phyloP scores from a whole-genome alignment of 2,113 vertebrate genomes.

The Leptosomus discolor region DNA sequence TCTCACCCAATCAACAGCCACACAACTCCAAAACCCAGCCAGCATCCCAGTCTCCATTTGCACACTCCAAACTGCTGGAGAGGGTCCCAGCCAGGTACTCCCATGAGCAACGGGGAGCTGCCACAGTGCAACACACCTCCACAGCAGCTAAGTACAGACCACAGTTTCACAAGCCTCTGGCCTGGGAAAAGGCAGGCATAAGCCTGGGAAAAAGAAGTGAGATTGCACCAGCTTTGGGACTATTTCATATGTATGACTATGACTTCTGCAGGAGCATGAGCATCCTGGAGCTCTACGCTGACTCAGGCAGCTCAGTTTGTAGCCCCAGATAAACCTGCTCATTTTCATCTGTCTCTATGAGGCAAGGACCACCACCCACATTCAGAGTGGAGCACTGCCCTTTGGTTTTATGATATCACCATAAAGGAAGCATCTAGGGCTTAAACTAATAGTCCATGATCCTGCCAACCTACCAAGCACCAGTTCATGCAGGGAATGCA shows the following conservation, averaged over 20 bases:
- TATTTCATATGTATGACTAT: neutral
- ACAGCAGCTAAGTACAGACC: neutral
- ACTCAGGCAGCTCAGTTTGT: neutral
- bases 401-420: neutral
- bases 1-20: neutral
- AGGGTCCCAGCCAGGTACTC: neutral
- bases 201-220: neutral
- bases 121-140: too few species aligned
- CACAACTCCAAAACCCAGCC: neutral
- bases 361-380: neutral
- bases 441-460: neutral
- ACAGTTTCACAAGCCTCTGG: neutral
- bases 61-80: neutral
- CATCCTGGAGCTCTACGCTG: neutral
- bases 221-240: neutral
- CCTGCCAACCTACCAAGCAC: neutral
- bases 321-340: neutral
- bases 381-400: neutral
- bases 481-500: neutral
- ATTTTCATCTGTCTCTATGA: neutral
- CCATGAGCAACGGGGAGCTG: rapidly evolving
- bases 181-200: neutral
- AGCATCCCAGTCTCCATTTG: neutral
- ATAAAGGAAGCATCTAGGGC: neutral
- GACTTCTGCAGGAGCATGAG: neutral